Base-by-base conservation (phyloP, 35 echinoderm and acorn worm species). In the Lytechinus pictus region DNA sequence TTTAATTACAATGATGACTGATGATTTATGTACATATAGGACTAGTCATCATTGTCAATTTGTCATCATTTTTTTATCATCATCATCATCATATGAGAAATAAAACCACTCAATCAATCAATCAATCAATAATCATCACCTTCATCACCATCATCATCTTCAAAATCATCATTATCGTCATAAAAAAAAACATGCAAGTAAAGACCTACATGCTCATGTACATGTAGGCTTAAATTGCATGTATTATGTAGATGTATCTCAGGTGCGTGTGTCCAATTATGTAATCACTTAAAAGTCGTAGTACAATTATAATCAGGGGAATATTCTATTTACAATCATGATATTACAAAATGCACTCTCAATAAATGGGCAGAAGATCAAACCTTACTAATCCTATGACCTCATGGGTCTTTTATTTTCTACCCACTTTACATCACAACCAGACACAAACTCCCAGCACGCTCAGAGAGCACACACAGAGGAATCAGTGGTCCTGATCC, bases 401-500 rank as follows among this genome's bases (percentile, higher is more conserved):
- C 66, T 79, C 66, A 79, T 79, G 66, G 19, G 19, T 16, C 66
- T 79, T 79, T 79, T 79, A 7, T 24, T 44, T 44, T 79, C 16
- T 24, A 7, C 66, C 66, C 66, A 79, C 16, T 24, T 60, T 79
- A 79, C 66, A 79, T 79, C 66, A 79, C 66, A n/a, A 79, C 66
- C 66, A 90, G 29, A 90, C 28, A 9, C 27, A 8, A 52, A 8
- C 88, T 90, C 3, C 27, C 33, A 6, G 29, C 88, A 90, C 88
- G 52, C 28, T 51, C 28, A 6, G 3, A 12, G 14, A 13, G 88
- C 29, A 2, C 29, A 16, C 88, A 52, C 88, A 54, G 28, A 9
- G 21, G 88, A 57, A 24, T 93, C 92, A 93, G 54, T 57, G 55
- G 92, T 57, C 52, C 92, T 27, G 52, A 93, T 93, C 92, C 28